Evolutionary conservation across 2,797 vertebrate genomes (phyloP).

Genomic region (Danio aesculapii): DNA sequence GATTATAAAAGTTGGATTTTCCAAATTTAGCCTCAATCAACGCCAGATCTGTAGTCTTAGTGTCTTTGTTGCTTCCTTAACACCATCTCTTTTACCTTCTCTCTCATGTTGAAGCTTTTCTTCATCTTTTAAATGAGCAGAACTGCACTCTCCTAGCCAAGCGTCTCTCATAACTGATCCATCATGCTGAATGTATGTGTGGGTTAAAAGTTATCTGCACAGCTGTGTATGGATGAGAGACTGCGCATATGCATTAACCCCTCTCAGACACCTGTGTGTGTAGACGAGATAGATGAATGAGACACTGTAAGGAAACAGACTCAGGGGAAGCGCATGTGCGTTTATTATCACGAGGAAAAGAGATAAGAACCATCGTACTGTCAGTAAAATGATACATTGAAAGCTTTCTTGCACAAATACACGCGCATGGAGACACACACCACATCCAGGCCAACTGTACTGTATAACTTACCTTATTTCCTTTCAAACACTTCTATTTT

Average conservation of each 20-base stretch:
- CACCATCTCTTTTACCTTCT: conserved; percentile 31
- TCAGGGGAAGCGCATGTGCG: conserved; percentile 47
- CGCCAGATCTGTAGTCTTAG: neutral
- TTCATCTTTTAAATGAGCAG: conserved; percentile 16
- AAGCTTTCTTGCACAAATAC: conserved; percentile 43
- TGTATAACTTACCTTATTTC: conserved; percentile 22
- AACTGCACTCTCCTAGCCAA: neutral
- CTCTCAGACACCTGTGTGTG: conserved; percentile 32
- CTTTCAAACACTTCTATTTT: conserved; percentile 23
- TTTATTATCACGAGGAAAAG: conserved; percentile 57
- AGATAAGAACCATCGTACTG: conserved; percentile 56
- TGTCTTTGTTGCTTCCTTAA: neutral
- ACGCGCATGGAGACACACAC: conserved; percentile 46
- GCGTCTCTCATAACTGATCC: conserved; percentile 15
- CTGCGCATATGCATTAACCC: conserved; percentile 35
- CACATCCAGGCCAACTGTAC: conserved; percentile 18
- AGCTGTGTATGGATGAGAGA: conserved; percentile 58
- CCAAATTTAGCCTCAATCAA: conserved; percentile 26
- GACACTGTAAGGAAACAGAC: conserved; percentile 32
- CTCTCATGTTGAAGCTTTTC: neutral
- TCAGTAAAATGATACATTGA: conserved; percentile 53
- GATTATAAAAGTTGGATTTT: conserved; percentile 17
- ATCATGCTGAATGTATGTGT: conserved; percentile 7
- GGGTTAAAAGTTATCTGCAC: conserved; percentile 35
- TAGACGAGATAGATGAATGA: conserved; percentile 37